Evolutionary conservation across 2,797 vertebrate species (phyloP), one percentile per base, ranked within the genome.

Genomic region (Enteromius fasciolatus): DNA sequence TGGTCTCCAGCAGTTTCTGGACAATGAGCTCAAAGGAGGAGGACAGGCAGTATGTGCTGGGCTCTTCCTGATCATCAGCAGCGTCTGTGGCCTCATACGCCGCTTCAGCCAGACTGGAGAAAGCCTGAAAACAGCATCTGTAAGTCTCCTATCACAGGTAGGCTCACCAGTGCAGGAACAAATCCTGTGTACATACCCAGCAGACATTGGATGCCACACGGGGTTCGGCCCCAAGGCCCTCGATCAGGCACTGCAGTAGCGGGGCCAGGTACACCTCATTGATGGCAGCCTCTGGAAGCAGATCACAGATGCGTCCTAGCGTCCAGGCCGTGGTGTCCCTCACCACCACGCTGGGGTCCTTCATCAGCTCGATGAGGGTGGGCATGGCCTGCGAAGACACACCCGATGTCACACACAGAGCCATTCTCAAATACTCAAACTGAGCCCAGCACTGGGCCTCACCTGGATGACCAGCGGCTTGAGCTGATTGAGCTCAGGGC

Each of bases 251-350:
- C 92, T 97, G 96, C 89, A 99, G 95, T 87, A 99, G 92, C 0
- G 97, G 97, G 0, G 96, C 93, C 87, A 99, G 92, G 93, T 99
- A 99, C 2, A 96, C 77, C 85, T 98, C 97, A 23, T 99, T 98
- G 91, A 99, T 99, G 92, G 97, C 97, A 0, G 98, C 97, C 80
- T 99, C 98, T 0, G 98, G 98, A 1, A 99, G 95, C 90, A 99
- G 95, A 90, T 99, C 98, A 0, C 98, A 99, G 91, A 99, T 99
- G 82, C 98, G 88, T 8, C 98, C 98, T 90, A 99, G 96, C 0
- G 98, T 99, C 98, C 98, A 99, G 0, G 98, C 98, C 0, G 98
- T 97, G 2, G 98, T 99, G 92, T 99, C 98, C 88, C 98, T 93
- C 66, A 99, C 98, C 89, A 98, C 97, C 72, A 99, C 98, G 0